Evolutionary conservation across 2,888 invertebrate genomes (phyloP).

Genomic region (Drosophila acutilabella): DNA sequence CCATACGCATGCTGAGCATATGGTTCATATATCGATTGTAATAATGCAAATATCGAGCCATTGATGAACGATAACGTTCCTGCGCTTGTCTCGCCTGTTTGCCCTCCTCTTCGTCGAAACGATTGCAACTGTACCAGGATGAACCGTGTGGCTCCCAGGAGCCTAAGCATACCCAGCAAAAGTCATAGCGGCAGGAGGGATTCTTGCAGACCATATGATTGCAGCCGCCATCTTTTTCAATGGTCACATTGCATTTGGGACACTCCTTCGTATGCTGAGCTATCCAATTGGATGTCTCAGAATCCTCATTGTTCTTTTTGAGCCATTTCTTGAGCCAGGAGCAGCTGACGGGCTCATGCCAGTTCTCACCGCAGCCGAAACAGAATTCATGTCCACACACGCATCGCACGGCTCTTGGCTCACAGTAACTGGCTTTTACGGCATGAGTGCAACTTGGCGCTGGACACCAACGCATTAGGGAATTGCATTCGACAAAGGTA

Average conservation of each 20-base stretch:
- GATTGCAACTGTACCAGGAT: slow-evolving; percentile 99
- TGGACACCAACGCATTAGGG: slow-evolving; percentile 98
- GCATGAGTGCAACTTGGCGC: slow-evolving; percentile 98
- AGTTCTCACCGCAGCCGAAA: slow-evolving; percentile 97
- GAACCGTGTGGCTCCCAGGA: slow-evolving; percentile 99
- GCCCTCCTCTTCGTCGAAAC: slow-evolving; percentile 98
- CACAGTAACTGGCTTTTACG: slow-evolving; percentile 95
- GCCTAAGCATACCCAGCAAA: slow-evolving; percentile 99
- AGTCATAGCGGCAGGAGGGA: slow-evolving; percentile 98
- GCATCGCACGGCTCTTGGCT: slow-evolving; percentile 95
- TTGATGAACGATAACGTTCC: slow-evolving; percentile 95
- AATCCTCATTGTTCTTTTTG: slow-evolving; percentile 99
- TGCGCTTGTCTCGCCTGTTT: slow-evolving; percentile 98
- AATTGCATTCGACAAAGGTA: slow-evolving; percentile 99
- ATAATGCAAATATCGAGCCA: slow-evolving; percentile 98
- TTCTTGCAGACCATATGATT: slow-evolving; percentile 99
- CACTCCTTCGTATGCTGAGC: slow-evolving; percentile 99
- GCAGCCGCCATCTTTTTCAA: slow-evolving; percentile 98
- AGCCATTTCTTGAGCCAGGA: slow-evolving; percentile 96
- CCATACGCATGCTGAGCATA: slow-evolving; percentile 98
- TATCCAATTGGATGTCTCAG: slow-evolving; percentile 99
- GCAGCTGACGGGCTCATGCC: slow-evolving; percentile 99
- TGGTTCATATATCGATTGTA: slow-evolving; percentile 99
- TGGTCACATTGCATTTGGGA: slow-evolving; percentile 98
- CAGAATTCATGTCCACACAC: slow-evolving; percentile 97